A percentile compares a stretch with the other conserved stretches of the same genome.
These are phyloP conservation scores for Rhinolophus ferrumequinum DNA, from an alignment of 2,113 vertebrate genomes.

Conservation along the genomic window DNA sequence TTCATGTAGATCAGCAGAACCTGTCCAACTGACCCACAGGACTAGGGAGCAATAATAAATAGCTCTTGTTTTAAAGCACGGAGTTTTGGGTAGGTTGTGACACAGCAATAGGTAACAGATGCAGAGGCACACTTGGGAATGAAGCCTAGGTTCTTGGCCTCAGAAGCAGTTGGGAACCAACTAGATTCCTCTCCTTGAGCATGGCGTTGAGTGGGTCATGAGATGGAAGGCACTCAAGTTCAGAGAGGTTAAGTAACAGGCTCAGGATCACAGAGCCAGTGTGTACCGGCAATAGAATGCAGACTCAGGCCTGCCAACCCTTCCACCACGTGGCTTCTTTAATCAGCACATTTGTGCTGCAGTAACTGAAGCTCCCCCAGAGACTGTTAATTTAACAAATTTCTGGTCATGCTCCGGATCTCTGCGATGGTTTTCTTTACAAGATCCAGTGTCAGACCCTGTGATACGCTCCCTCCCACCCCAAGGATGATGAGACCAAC, in stretches of 20 bases:
- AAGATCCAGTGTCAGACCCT: constrained; percentile 79
- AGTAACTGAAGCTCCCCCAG: constrained; percentile 90
- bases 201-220: neutral
- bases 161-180: neutral
- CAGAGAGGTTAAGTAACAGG: neutral
- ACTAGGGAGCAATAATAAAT: neutral
- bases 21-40: neutral
- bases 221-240: neutral
- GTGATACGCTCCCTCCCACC: constrained; percentile 54
- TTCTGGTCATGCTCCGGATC: constrained; percentile 84
- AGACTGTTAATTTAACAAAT: constrained; percentile 86
- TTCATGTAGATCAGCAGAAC: neutral
- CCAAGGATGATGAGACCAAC: constrained; percentile 64
- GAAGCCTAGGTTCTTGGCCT: neutral
- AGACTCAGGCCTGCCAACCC: neutral
- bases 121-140: neutral
- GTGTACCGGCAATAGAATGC: rapidly evolving
- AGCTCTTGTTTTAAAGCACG: neutral
- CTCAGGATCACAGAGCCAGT: neutral
- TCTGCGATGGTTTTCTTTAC: constrained; percentile 78
- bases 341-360: constrained; percentile 80
- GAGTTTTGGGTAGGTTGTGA: neutral
- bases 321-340: neutral
- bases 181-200: neutral
- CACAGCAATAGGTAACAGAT: neutral